These are phyloP conservation scores for Tenthredo livida DNA, from an alignment of 2,888 invertebrate species.

Conservation along the genomic window DNA sequence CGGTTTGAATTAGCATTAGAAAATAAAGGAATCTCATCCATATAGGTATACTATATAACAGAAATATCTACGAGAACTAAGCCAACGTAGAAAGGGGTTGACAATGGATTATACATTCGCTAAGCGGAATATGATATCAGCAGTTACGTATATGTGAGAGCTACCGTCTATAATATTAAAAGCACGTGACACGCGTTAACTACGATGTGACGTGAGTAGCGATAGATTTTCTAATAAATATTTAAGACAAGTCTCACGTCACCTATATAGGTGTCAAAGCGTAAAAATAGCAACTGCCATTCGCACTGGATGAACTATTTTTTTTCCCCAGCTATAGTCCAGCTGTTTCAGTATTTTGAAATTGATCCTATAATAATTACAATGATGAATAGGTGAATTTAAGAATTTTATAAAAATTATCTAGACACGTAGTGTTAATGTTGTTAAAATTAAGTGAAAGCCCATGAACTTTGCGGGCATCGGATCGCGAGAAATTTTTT, in stretches of 20 bases:
- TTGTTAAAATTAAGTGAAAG: slow-evolving; percentile 12
- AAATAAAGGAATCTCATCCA: not conserved
- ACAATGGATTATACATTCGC: not conserved
- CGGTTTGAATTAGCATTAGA: not conserved
- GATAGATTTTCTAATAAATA: slow-evolving; percentile 35
- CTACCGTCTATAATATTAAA: not conserved
- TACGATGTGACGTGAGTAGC: slow-evolving; percentile 17
- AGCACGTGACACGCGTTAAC: slow-evolving; percentile 16
- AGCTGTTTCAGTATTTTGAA: not conserved
- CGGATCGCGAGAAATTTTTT: slow-evolving; percentile 8
- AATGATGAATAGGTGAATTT: too few species aligned
- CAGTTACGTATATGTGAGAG: slow-evolving; percentile 29
- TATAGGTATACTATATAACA: not conserved
- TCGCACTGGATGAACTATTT: not conserved
- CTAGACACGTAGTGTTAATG: not conserved
- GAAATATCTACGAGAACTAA: not conserved
- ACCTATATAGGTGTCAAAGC: not conserved
- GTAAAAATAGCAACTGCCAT: not conserved
- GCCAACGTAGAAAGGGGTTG: slow-evolving; percentile 16
- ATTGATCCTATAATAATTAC: not conserved
- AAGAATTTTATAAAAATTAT: not conserved
- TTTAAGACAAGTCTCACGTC: slow-evolving; percentile 8
- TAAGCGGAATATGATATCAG: slow-evolving; percentile 31
- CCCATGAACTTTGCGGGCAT: not conserved
- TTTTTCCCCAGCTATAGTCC: not conserved